These are phyloP conservation scores for Rhizomys pruinosus DNA, from an alignment of 2,113 vertebrate species.

Conservation along the genomic window DNA sequence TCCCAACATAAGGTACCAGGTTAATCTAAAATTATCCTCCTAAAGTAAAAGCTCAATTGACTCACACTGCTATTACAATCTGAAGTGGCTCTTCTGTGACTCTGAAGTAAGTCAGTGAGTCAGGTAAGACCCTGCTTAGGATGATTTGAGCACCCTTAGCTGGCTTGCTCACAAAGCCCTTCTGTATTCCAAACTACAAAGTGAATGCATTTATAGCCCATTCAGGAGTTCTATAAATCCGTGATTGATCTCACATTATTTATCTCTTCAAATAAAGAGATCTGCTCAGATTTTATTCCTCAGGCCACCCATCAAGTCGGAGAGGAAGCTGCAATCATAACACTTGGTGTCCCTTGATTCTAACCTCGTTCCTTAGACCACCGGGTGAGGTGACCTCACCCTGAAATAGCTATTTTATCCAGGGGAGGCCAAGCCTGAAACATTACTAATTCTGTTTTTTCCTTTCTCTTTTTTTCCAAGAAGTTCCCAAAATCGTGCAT, in stretches of 20 bases:
- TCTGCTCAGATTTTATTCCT: background rate
- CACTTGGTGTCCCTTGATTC: background rate
- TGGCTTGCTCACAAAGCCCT: background rate
- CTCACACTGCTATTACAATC: background rate
- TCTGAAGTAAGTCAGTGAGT: too few species aligned
- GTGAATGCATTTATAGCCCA: too few species aligned
- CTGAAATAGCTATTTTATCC: constrained; percentile 60
- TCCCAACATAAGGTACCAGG: too few species aligned
- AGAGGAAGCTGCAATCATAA: constrained; percentile 61
- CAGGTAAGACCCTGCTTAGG: background rate
- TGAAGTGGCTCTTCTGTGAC: background rate
- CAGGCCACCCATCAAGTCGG: constrained; percentile 75
- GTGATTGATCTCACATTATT: background rate
- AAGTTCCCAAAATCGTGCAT: constrained; percentile 71
- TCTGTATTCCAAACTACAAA: background rate
- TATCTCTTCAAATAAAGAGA: background rate
- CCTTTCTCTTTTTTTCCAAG: background rate
- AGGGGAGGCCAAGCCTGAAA: constrained; percentile 61
- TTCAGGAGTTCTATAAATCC: background rate
- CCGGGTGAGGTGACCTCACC: constrained; percentile 57
- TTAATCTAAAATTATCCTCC: background rate
- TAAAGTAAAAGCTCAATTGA: background rate
- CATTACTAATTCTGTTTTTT: constrained; percentile 55
- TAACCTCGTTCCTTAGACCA: constrained; percentile 63
- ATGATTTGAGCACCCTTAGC: background rate